Evolutionary conservation across 2,113 vertebrate species (phyloP).

Genomic region (Tautogolabrus adspersus): DNA sequence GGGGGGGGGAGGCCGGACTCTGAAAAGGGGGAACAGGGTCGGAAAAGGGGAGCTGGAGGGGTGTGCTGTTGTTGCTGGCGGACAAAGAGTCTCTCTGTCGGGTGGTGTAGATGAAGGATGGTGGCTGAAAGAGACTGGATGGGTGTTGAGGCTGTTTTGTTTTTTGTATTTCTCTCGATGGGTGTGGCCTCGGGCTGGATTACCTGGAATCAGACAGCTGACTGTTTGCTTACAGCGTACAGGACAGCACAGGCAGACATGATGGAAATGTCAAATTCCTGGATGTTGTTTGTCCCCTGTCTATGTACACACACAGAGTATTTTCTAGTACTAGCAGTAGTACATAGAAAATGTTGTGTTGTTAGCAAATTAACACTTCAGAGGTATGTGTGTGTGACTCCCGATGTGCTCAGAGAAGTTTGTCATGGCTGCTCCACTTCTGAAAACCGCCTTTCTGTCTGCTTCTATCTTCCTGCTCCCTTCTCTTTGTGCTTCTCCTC

Average conservation of each 20-base stretch:
- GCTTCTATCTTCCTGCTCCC: not conserved
- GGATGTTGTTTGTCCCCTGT: slow-evolving; percentile 30
- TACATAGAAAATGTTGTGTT: no score
- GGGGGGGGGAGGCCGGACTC: slow-evolving; percentile 47
- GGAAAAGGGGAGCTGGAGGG: slow-evolving; percentile 13
- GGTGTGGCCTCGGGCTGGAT: slow-evolving; percentile 51
- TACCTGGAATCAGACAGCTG: slow-evolving; percentile 42
- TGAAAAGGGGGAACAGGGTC: slow-evolving; percentile 55
- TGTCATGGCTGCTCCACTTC: no score
- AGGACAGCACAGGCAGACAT: slow-evolving; percentile 22
- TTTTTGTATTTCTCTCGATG: slow-evolving; percentile 15
- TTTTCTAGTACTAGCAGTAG: not conserved
- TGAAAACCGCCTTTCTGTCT: no score
- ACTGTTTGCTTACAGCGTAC: slow-evolving; percentile 22
- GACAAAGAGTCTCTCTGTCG: slow-evolving; percentile 79
- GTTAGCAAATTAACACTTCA: no score
- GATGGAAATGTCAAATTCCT: slow-evolving; percentile 61
- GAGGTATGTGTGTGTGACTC: no score
- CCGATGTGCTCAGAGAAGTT: not conserved
- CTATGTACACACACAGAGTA: not conserved
- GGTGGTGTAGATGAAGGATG: slow-evolving; percentile 46
- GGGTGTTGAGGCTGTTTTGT: slow-evolving; percentile 23
- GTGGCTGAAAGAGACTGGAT: slow-evolving; percentile 34
- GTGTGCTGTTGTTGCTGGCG: slow-evolving; percentile 50
- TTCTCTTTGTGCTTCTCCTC: not conserved